Evolutionary conservation across 2,113 vertebrate species (phyloP).

Genomic region (Epinephelus cyanopodus): DNA sequence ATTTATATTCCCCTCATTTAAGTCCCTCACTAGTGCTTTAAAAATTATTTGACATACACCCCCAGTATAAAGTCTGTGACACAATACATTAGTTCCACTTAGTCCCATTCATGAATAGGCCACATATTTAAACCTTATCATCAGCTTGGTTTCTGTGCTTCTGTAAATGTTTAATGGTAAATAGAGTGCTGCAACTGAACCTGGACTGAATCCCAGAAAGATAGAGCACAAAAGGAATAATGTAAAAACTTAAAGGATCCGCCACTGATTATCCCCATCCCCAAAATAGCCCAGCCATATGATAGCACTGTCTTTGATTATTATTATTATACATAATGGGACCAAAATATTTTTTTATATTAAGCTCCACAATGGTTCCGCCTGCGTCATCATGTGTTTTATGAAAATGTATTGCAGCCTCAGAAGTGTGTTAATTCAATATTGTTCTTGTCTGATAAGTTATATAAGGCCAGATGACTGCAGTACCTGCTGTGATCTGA

Average conservation of each 20-base stretch:
- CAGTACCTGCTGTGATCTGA: neutral
- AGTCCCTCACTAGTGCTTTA: no score
- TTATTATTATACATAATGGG: neutral
- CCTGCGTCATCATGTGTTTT: slow-evolving; percentile 31
- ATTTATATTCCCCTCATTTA: no score
- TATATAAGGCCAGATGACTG: neutral
- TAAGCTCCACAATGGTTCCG: neutral
- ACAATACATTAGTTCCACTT: neutral
- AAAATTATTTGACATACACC: no score
- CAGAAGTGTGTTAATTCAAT: slow-evolving; percentile 32
- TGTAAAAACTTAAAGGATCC: neutral
- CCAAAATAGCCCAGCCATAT: neutral
- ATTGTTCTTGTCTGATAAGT: slow-evolving; percentile 20
- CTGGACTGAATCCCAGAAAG: neutral
- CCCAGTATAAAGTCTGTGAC: neutral
- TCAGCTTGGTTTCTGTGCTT: neutral
- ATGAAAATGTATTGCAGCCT: neutral
- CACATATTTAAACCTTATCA: slow-evolving; percentile 1
- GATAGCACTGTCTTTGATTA: neutral
- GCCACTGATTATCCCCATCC: neutral
- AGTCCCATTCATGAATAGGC: neutral
- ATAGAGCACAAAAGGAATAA: neutral
- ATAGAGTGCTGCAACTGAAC: neutral
- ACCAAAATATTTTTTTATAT: neutral
- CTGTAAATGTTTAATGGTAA: slow-evolving; percentile 21